phyloP scores from a whole-genome alignment of 92 coral and sea anemone genomes.

The Palythoa grandis region DNA sequence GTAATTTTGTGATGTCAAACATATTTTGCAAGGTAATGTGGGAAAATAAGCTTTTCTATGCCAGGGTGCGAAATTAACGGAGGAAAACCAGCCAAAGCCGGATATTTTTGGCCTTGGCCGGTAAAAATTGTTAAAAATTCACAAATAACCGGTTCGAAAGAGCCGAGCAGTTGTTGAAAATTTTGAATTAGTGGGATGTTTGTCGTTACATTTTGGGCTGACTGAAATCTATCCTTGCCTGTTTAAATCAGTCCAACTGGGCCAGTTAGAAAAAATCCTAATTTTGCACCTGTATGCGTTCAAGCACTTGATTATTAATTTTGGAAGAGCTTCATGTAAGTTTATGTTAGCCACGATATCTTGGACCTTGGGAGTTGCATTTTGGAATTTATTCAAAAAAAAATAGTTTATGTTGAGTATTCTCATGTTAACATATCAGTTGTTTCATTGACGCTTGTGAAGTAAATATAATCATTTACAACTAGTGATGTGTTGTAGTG shows the following conservation, averaged over 20 bases:
- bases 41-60: too few species aligned
- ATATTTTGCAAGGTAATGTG: too few species aligned
- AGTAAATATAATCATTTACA: constrained; percentile 8
- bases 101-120: background rate
- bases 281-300: background rate
- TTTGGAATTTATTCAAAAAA: background rate
- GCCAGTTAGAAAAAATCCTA: background rate
- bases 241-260: background rate
- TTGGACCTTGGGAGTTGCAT: constrained; percentile 1
- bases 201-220: background rate
- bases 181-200: background rate
- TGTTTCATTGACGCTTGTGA: background rate
- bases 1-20: too few species aligned
- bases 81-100: too few species aligned
- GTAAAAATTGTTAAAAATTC: background rate
- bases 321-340: background rate
- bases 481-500: constrained; percentile 1
- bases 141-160: too few species aligned
- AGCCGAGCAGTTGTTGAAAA: too few species aligned
- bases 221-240: too few species aligned
- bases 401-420: background rate
- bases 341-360: background rate
- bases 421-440: background rate
- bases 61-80: too few species aligned
- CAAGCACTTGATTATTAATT: background rate